Conservation (phyloP, 2,113 vertebrate species). For the Oryctolagus cuniculus region mOryCun1.1 NC_091453.1:84929001-84929500, state of each 20-base stretch:
- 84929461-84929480: constrained; percentile 31
- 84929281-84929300: background rate
- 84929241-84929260: background rate
- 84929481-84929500: constrained; percentile 54
- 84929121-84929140: constrained; percentile 19
- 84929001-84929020: background rate
- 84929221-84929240: background rate
- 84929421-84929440: constrained; percentile 30
- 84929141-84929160: background rate
- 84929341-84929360: background rate
- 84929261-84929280: constrained; percentile 43
- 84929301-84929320: background rate
- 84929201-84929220: background rate
- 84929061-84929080: background rate
- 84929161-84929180: constrained; percentile 13
- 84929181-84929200: constrained; percentile 5
- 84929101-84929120: background rate
- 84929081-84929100: constrained; percentile 35
- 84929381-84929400: constrained; percentile 38
- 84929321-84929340: constrained; percentile 20
- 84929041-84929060: constrained; percentile 53
- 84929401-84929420: constrained; percentile 43
- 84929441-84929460: constrained; percentile 54
- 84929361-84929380: background rate
- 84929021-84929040: constrained; percentile 25